Evolutionary conservation across 2,797 vertebrate species (phyloP).

Genomic region (Myripristis murdjan): DNA sequence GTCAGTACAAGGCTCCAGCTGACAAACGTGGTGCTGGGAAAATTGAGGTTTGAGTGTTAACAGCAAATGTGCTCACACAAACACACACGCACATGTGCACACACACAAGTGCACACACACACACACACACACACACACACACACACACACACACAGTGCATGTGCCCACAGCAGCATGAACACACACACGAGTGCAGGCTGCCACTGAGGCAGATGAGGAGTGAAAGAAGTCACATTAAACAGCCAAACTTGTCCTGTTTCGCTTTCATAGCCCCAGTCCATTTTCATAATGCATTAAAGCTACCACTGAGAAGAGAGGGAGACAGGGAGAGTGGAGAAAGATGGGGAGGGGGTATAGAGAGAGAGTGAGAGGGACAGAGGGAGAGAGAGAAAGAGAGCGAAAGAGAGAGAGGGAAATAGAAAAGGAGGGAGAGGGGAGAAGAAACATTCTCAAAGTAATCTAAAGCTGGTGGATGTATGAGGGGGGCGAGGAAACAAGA

Average conservation of each 20-base stretch:
- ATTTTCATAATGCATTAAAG: constrained; percentile 86
- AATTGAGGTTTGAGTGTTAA: constrained; percentile 46
- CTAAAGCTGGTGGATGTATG: constrained; percentile 74
- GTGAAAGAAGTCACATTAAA: constrained; percentile 83
- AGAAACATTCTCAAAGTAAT: constrained; percentile 77
- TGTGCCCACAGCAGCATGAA: constrained; percentile 35
- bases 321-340: constrained; percentile 52
- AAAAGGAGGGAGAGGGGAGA: constrained; percentile 44
- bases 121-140: constrained; percentile 50
- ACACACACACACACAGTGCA: too few relatives aligned
- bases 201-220: constrained; percentile 80
- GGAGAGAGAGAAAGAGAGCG: too few relatives aligned
- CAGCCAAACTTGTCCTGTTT: constrained; percentile 82
- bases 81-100: too few relatives aligned
- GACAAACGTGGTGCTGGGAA: constrained; percentile 42
- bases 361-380: constrained; percentile 44
- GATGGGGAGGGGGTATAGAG: constrained; percentile 51
- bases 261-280: constrained; percentile 82
- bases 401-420: too few relatives aligned
- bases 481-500: constrained; percentile 72
- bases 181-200: constrained; percentile 41
- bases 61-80: constrained; percentile 14
- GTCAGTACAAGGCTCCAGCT: constrained; percentile 54
- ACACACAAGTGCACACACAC: constrained; percentile 20
- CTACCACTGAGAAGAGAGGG: constrained; percentile 75